Base-by-base conservation (phyloP, 2,113 vertebrate species). In the Taurulus bubalis region DNA sequence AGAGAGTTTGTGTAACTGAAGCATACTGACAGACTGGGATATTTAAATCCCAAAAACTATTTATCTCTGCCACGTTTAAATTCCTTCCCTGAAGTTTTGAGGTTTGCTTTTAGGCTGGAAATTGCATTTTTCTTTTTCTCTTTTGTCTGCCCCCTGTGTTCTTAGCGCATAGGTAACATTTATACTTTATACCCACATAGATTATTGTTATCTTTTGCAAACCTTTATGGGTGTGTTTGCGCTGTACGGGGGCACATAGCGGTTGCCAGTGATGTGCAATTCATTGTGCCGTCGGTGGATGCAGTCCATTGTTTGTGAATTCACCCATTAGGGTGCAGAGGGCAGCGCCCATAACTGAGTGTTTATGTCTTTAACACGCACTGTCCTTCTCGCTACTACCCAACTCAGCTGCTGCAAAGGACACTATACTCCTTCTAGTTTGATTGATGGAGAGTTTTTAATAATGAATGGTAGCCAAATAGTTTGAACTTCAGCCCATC, bases 311-410 rank as follows among this genome's bases (percentile, higher is more conserved):
- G 16, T 47, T 47, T 7, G 45, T 47, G 45, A 47, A 47, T 47
- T 47, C 16, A 15, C 16, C 45, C 5, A 18, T 47, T 16, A 18
- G 55, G 32, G 28, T 58, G 64, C 72, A 32, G 24, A 74, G 75
- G 56, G 55, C 83, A 78, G 65, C 77, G 74, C 66, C 47, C 68
- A 56, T 45, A 4, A 80, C 59, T 77, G 65, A 34, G 75, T 80
- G 77, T 81, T 74, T 86, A 58, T 26, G 71, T 75, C 60, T 82
- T 83, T 69, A 77, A 82, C 75, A 45, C 15, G 3, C n/a, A 26
- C 55, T 66, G 30, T 10, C 2, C 28, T 6, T 53, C 64, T 38
- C 60, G 14, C 36, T 0, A 0, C 67, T 71, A 24, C 77, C 16
- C 30, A 6, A 20, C 36, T 62, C 59, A n/a, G 28, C 63, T 38